Evolutionary conservation across 2,888 invertebrate genomes (phyloP), one percentile per base, ranked within the genome.

Genomic region (Phrixothrix hirtus): DNA sequence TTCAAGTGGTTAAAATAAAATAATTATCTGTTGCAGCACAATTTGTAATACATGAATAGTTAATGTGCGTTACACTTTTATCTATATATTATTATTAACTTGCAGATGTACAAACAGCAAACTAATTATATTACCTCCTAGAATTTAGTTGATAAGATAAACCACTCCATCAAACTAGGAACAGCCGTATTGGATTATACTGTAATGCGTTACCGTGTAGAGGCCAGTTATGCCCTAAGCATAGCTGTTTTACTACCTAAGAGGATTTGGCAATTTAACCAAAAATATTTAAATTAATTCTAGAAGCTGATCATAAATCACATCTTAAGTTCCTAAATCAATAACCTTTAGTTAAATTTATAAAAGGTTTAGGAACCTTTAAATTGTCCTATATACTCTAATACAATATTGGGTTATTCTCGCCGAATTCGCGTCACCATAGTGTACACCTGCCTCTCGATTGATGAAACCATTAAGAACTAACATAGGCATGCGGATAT

Each of bases 131-230:
- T 43, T 43, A 42, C n/a, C 12, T 26, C 11, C 36, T 27, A 27
- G 35, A 62, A 43, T 62, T 62, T 59, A 58, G 55, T 52, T 59
- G 62, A 62, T 61, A 62, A 62, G 59, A 55, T 57, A 55, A 48
- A 57, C 59, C 58, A 50, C 58, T 62, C 62, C 59, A 62, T 61
- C 62, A 60, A 52, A 45, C 44, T 26, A 36, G 36, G 27, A 44
- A 53, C 25, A 29, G 21, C 30, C 46, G 17, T 21, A 37, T 38
- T 31, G 17, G 37, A 37, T 44, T 46, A 46, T 37, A 12, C 46
- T 13, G 31, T 31, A 15, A 46, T 37, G 44, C 29, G 16, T 17
- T 31, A 34, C 43, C n/a, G n/a, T n/a, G n/a, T n/a, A n/a, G n/a
- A n/a, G n/a, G n/a, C n/a, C n/a, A n/a, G n/a, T n/a, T n/a, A n/a